Conservation (phyloP, 1,140 invertebrate genomes). For the Drosophila bipectinata region DNA sequence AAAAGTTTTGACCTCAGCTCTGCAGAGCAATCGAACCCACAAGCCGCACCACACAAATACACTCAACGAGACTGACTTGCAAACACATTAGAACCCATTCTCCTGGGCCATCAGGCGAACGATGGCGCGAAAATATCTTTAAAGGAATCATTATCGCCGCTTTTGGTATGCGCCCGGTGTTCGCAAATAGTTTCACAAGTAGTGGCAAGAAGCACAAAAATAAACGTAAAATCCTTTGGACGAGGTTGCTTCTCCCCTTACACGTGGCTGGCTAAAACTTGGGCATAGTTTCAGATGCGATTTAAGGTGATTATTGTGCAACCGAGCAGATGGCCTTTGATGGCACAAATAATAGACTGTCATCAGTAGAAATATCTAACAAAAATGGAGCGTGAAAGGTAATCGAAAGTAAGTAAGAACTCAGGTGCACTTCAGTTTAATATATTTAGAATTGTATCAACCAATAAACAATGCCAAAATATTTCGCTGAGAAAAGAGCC, state of each 20-base stretch:
- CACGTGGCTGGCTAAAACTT: constrained; percentile 24
- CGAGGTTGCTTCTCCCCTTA: constrained; percentile 5
- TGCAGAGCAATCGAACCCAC: constrained; percentile 17
- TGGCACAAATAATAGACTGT: constrained; percentile 22
- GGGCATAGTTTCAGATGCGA: constrained; percentile 47
- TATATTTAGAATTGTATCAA: neutral
- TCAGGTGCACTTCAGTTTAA: no score
- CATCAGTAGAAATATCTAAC: constrained; percentile 10
- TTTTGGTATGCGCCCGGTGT: constrained; percentile 49
- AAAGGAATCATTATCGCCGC: constrained; percentile 61
- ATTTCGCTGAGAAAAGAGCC: no score
- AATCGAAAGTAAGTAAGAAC: no score
- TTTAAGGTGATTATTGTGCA: constrained; percentile 55
- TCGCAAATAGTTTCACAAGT: constrained; percentile 55
- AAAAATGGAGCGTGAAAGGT: constrained; percentile 5
- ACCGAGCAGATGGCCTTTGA: constrained; percentile 20
- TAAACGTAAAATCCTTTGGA: constrained; percentile 9
- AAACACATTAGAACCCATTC: constrained; percentile 45
- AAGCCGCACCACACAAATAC: neutral
- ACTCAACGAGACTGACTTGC: neutral
- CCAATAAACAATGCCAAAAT: no score
- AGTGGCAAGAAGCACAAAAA: constrained; percentile 7
- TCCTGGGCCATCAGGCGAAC: constrained; percentile 16
- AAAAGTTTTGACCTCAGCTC: constrained; percentile 53
- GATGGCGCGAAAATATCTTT: constrained; percentile 51